A percentile compares a stretch with the other conserved stretches of the same genome.
phyloP scores from a whole-genome alignment of 1,140 invertebrate genomes.

The Drosophila mojavensis region DNA sequence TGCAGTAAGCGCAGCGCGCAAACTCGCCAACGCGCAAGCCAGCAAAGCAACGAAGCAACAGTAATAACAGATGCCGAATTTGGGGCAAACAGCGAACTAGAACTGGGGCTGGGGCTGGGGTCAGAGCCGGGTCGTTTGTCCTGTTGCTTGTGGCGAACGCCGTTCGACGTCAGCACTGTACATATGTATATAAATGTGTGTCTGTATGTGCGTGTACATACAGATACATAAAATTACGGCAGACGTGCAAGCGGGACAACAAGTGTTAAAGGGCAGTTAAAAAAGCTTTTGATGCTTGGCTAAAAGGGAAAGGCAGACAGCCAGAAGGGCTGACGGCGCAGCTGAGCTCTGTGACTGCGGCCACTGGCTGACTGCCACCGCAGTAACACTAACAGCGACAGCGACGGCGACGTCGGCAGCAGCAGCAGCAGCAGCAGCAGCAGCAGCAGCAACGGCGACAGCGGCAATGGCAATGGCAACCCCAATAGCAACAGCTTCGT shows the following conservation, averaged over 20 bases:
- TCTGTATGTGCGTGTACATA: slow-evolving; percentile 1
- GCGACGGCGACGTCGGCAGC: slow-evolving; percentile 6
- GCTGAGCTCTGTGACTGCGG: background rate
- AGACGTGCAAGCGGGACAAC: slow-evolving; percentile 50
- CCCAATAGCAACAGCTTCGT: slow-evolving; percentile 42
- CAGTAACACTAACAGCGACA: slow-evolving; percentile 9
- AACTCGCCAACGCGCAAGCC: slow-evolving; percentile 69
- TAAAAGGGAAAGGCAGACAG: slow-evolving; percentile 16
- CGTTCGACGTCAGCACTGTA: slow-evolving; percentile 60
- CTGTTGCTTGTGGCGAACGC: slow-evolving; percentile 70
- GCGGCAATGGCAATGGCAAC: slow-evolving; percentile 13
- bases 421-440: background rate
- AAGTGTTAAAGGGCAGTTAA: slow-evolving; percentile 43
- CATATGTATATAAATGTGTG: background rate
- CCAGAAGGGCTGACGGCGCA: slow-evolving; percentile 10
- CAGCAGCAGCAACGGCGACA: background rate
- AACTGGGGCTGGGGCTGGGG: background rate
- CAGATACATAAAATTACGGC: background rate
- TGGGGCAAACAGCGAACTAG: background rate
- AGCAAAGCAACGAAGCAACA: slow-evolving; percentile 51
- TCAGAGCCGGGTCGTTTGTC: slow-evolving; percentile 35
- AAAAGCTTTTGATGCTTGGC: slow-evolving; percentile 58
- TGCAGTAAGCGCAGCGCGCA: slow-evolving; percentile 52
- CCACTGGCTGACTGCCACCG: slow-evolving; percentile 2
- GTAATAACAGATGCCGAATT: slow-evolving; percentile 51